These are phyloP conservation scores for Scaptomyza cyrtandrae DNA, from an alignment of 2,888 invertebrate species.

Conservation along the genomic window DNA sequence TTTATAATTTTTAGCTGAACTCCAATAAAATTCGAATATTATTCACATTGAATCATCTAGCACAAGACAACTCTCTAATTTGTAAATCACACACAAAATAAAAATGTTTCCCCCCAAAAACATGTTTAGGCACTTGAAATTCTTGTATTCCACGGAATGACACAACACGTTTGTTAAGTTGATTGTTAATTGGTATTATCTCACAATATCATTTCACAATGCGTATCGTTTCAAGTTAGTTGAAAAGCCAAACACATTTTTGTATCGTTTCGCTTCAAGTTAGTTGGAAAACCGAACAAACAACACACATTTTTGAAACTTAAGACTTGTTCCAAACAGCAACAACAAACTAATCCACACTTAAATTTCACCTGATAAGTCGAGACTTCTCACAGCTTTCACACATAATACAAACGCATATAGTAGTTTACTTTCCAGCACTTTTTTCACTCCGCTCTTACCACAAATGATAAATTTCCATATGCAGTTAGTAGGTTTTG, in stretches of 20 bases:
- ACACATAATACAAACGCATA: slow-evolving; percentile 7
- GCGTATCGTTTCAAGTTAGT: slow-evolving; percentile 24
- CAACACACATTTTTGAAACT: slow-evolving; percentile 7
- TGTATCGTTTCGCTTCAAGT: slow-evolving; percentile 12
- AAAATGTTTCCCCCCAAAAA: neutral
- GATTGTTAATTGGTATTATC: slow-evolving; percentile 8
- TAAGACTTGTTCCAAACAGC: slow-evolving; percentile 23
- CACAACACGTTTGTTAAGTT: neutral
- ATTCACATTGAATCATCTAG: neutral
- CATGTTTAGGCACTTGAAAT: slow-evolving; percentile 5
- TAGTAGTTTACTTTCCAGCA: slow-evolving; percentile 19
- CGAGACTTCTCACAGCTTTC: slow-evolving; percentile 47
- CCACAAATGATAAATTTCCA: slow-evolving; percentile 53
- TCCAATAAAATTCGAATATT: neutral
- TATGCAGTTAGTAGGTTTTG: slow-evolving; percentile 28
- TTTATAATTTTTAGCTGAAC: no score
- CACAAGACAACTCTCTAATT: neutral
- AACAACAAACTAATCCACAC: slow-evolving; percentile 29
- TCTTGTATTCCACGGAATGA: neutral
- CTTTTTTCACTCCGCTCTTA: slow-evolving; percentile 18
- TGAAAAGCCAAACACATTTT: neutral
- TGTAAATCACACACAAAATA: neutral
- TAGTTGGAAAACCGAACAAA: slow-evolving; percentile 13
- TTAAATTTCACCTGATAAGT: slow-evolving; percentile 29
- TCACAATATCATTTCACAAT: slow-evolving; percentile 33